Evolutionary conservation across 2,888 invertebrate species (phyloP), one percentile per base, ranked within the genome.

Genomic region (Drosophila subquinaria): DNA sequence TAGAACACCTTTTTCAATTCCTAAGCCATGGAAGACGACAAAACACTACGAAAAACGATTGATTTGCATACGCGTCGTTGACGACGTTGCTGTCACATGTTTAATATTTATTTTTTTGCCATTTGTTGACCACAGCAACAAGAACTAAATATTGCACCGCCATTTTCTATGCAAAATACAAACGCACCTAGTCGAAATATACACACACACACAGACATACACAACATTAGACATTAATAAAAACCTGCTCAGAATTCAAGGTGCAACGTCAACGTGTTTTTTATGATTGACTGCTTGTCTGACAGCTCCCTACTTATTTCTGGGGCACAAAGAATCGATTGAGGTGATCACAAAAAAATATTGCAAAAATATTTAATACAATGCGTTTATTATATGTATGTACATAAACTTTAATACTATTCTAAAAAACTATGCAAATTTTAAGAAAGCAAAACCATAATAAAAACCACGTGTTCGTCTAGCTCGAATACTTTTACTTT

Each of bases 41-140:
- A 33, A 27, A 23, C 45, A 45, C 45, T 45, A 57, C 45, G 45
- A 57, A 56, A 59, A 48, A 23, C 15, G 27, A 13, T 30, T 15
- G 20, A 82, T 85, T 85, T 74, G 81, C 81, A 83, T 83, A 73
- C 36, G 59, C 61, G 56, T 66, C 57, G 56, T 66, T 52, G 66
- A 36, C 11, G 52, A 42, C 27, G 51, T 53, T 48, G 51, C 52
- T 50, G 60, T 52, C 71, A 66, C 56, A 73, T 87, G 87, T 86
- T 88, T 83, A 88, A 89, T 90, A 90, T 90, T 87, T 78, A 90
- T 90, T 81, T 83, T 79, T 89, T 78, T 90, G 90, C 81, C 90
- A 82, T 83, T 86, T 81, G 85, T 30, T 90, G 90, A 90, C 90
- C 90, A 85, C 85, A 80, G 70, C 76, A 80, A 76, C 69, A 76